These are phyloP conservation scores for Zaprionus africanus DNA, from an alignment of 1,140 invertebrate genomes.

Conservation along the genomic window DNA sequence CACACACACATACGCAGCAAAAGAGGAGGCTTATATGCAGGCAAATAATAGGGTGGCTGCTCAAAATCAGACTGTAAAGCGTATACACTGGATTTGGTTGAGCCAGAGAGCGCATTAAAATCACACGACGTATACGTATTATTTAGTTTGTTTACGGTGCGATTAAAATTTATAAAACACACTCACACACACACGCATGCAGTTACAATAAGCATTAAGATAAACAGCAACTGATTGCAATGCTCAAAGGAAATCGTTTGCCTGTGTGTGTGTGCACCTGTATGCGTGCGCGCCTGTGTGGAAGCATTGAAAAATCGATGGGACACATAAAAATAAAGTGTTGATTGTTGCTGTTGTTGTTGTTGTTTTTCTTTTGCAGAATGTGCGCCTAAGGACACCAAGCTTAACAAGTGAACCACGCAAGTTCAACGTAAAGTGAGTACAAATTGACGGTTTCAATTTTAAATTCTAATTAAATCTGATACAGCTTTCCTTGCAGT, in stretches of 20 bases:
- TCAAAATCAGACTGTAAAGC: not conserved
- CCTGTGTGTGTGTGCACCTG: not conserved
- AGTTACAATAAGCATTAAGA: slow-evolving; percentile 3
- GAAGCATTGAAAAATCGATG: slow-evolving; percentile 42
- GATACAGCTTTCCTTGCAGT: not conserved
- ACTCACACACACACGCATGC: not conserved
- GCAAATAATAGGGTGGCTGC: slow-evolving; percentile 18
- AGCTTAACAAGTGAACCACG: not conserved
- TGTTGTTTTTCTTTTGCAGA: slow-evolving; percentile 20
- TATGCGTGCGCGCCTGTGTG: not conserved
- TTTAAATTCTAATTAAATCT: slow-evolving; percentile 2
- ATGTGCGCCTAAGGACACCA: slow-evolving; percentile 36
- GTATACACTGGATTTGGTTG: slow-evolving; percentile 16
- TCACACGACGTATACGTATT: slow-evolving; percentile 38
- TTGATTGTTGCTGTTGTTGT: slow-evolving; percentile 38
- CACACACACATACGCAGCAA: not conserved
- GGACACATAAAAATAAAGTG: slow-evolving; percentile 44
- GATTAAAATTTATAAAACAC: slow-evolving; percentile 19
- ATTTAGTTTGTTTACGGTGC: slow-evolving; percentile 23
- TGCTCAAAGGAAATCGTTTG: slow-evolving; percentile 5
- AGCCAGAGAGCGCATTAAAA: slow-evolving; percentile 13
- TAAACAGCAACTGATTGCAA: slow-evolving; percentile 14
- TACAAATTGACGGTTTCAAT: not conserved
- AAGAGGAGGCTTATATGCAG: not conserved
- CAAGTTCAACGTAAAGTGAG: slow-evolving; percentile 11